Evolutionary conservation across 2,888 invertebrate species (phyloP).

Genomic region (Leptinotarsa tumamoca): DNA sequence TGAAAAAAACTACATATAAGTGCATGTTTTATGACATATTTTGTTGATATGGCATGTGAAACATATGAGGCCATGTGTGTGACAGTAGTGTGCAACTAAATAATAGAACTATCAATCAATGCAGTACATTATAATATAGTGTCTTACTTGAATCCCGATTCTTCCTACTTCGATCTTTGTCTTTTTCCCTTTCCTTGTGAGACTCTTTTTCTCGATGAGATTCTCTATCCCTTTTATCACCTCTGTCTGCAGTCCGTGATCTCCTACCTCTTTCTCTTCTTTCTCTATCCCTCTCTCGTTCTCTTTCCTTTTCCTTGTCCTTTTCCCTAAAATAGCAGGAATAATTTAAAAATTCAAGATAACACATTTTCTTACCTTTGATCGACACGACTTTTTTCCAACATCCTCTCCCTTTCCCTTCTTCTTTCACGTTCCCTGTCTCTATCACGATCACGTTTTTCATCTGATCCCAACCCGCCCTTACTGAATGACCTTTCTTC

Average conservation of each 20-base stretch:
- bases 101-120: too few relatives aligned
- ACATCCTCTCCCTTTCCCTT: conserved; percentile 45
- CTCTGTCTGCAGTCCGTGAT: conserved; percentile 55
- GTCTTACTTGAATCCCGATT: conserved; percentile 59
- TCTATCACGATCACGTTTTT: conserved; percentile 53
- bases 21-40: too few relatives aligned
- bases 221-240: conserved; percentile 49
- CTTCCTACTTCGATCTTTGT: conserved; percentile 52
- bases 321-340: conserved; percentile 45
- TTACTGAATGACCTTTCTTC: conserved; percentile 63
- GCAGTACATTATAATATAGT: too few relatives aligned
- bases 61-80: too few relatives aligned
- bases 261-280: conserved; percentile 47
- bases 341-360: not conserved
- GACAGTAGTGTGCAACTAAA: too few relatives aligned
- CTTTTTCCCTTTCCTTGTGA: conserved; percentile 55
- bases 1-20: too few relatives aligned
- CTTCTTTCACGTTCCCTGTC: conserved; percentile 41
- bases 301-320: conserved; percentile 50
- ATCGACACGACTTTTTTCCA: conserved; percentile 54
- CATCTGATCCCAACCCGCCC: conserved; percentile 53
- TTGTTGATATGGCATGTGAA: too few relatives aligned
- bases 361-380: conserved; percentile 47
- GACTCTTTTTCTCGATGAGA: conserved; percentile 41
- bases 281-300: conserved; percentile 47